phyloP scores from a whole-genome alignment of 1,140 invertebrate genomes.

The Gonioctena quinquepunctata region DNA sequence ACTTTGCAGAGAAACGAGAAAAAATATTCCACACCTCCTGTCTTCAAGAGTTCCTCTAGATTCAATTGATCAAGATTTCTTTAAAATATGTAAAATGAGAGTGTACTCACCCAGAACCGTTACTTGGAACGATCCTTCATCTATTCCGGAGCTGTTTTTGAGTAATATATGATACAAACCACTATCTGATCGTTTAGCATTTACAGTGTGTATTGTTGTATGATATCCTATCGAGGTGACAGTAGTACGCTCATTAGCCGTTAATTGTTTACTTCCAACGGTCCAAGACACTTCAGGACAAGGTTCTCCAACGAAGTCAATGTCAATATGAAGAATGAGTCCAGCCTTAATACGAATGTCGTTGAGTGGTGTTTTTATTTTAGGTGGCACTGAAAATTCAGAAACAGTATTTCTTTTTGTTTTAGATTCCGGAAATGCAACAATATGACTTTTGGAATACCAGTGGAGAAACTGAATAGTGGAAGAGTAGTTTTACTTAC shows the following conservation, averaged over 20 bases:
- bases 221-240: slow-evolving; percentile 88
- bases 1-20: neutral
- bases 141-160: slow-evolving; percentile 86
- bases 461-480: neutral
- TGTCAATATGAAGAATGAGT: slow-evolving; percentile 88
- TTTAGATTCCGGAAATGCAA: neutral
- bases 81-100: neutral
- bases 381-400: slow-evolving; percentile 75
- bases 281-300: slow-evolving; percentile 86
- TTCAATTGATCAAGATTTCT: neutral
- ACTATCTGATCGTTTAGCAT: slow-evolving; percentile 82
- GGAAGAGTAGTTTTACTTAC: slow-evolving; percentile 57
- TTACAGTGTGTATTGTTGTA: slow-evolving; percentile 88
- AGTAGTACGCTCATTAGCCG: slow-evolving; percentile 77
- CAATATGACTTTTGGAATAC: too few species aligned
- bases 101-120: slow-evolving; percentile 71
- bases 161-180: slow-evolving; percentile 80
- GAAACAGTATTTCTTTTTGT: neutral
- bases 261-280: slow-evolving; percentile 72
- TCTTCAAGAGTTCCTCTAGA: too few species aligned
- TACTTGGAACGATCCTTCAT: slow-evolving; percentile 87
- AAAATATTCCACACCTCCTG: neutral
- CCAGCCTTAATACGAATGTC: slow-evolving; percentile 90
- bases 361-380: slow-evolving; percentile 87
- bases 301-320: slow-evolving; percentile 91